Evolutionary conservation across 2,797 vertebrate species (phyloP), one percentile per base, ranked within the genome.

Genomic region (Aulostomus chinensis): DNA sequence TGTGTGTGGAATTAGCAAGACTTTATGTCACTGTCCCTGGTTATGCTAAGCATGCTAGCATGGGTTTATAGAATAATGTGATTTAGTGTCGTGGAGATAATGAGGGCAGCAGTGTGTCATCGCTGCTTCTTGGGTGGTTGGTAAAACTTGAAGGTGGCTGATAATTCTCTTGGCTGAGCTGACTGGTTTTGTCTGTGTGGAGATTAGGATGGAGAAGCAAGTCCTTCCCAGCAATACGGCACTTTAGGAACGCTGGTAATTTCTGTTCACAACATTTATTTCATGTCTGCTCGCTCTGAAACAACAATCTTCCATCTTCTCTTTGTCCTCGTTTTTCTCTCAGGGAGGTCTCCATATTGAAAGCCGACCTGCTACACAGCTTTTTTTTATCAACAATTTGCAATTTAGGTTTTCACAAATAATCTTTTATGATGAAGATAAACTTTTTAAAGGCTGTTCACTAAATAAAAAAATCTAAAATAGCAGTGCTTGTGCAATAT

Each of bases 11-110:
- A 77, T 84, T 82, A 80, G 54, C 5, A 1, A 22, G 74, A 80
- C 70, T 86, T 80, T 76, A 80, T 78, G 76, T 84, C 74, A 71
- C 68, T 66, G 76, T 83, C 58, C 68, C 39, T 41, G 58, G 64
- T 59, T 74, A 62, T 69, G 58, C 42, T 67, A 28, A 77, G 72
- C 58, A 48, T 45, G 38, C 49, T 22, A 26, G 39, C 52, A 36
- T 56, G 54, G 50, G 57, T 73, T 71, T 71, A 26, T 22, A 18
- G 58, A 66, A 55, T 79, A 69, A 80, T 37, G 57, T 68, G 64
- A 76, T 79, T 77, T 61, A 57, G 50, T 59, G 59, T 43, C 11
- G 40, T 36, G 52, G 18, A 34, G 41, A 51, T 25, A 45, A 33
- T 22, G 49, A 70, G 66, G 63, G 58, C 58, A 76, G 38, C 4